Base-by-base conservation (phyloP, 2,113 vertebrate species). In the Lagopus leucura region DNA sequence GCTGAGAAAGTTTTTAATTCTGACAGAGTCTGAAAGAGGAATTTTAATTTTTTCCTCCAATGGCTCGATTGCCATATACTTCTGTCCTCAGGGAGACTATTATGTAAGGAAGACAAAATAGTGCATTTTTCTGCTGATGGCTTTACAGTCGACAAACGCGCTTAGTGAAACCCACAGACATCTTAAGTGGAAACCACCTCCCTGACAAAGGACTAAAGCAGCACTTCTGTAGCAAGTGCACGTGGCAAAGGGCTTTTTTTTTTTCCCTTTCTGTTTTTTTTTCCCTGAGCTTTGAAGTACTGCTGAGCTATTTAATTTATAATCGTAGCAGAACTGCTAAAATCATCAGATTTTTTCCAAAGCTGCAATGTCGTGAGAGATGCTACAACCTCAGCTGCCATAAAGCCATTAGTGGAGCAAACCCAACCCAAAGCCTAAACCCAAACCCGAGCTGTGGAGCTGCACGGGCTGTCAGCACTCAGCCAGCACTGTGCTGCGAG, bases 31-130 rank as follows among this genome's bases (percentile, higher is more conserved):
- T 7, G 0, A 73, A 50, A 43, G 6, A 25, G n/a, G 40, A 63
- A 47, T 42, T n/a, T 8, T 12, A 52, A 13, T 38, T 74, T 64
- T 73, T 43, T 21, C 36, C 48, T 42, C 76, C 36, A 43, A 52
- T 0, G 0, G 74, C 1, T 2, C 12, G 43, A 78, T 2, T 36
- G 43, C 50, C 10, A 3, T 42, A 38, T 12, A 32, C 20, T 5
- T 64, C 45, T 60, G 50, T 55, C 78, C 81, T 27, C 13, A 5
- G 75, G 64, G 71, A 38, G 45, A 34, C 16, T 22, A 88, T 48
- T 28, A 63, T 2, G 0, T 11, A 18, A 80, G 72, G 72, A 90
- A 43, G 88, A 76, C 28, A 55, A 20, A 30, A 63, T 14, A 48
- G 28, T 8, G 22, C 2, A 22, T 25, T 15, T 86, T 58, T 70